Percentiles rank a stretch among this genome's conserved stretches.
These are phyloP conservation scores for Bruchidius siliquastri DNA, from an alignment of 2,888 invertebrate genomes.

Conservation along the genomic window DNA sequence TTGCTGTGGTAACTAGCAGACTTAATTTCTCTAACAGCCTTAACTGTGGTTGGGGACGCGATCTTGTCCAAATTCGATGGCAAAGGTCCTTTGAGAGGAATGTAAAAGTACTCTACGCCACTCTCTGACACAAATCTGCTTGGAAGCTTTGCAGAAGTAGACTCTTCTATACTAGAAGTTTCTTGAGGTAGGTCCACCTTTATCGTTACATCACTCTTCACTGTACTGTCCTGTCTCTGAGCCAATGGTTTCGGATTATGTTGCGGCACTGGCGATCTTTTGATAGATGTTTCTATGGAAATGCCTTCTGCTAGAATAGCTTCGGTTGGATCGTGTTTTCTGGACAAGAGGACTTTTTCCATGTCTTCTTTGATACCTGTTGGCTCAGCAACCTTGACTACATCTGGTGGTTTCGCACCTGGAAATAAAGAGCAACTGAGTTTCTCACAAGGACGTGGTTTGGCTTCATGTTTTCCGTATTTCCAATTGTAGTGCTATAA, in stretches of 20 bases:
- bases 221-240: constrained; percentile 20
- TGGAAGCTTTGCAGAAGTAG: constrained; percentile 9
- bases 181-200: constrained; percentile 37
- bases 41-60: constrained; percentile 8
- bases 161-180: not conserved
- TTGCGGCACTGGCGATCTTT: not conserved
- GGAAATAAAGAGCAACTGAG: not conserved
- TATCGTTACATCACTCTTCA: constrained; percentile 36
- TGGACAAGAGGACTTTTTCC: constrained; percentile 55
- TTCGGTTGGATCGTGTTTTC: constrained; percentile 62
- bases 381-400: constrained; percentile 22
- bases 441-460: too few species aligned
- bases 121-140: constrained; percentile 41
- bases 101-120: constrained; percentile 48
- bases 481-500: too few species aligned
- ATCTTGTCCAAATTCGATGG: constrained; percentile 23
- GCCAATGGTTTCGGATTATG: not conserved
- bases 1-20: constrained; percentile 18
- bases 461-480: too few species aligned
- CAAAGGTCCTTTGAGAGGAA: constrained; percentile 48
- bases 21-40: constrained; percentile 19
- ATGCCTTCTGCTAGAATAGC: constrained; percentile 60
- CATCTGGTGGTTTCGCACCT: constrained; percentile 57
- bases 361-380: constrained; percentile 49
- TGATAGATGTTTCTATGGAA: not conserved